Conservation (phyloP, 1,140 invertebrate species). For the Prorops nasuta region DNA sequence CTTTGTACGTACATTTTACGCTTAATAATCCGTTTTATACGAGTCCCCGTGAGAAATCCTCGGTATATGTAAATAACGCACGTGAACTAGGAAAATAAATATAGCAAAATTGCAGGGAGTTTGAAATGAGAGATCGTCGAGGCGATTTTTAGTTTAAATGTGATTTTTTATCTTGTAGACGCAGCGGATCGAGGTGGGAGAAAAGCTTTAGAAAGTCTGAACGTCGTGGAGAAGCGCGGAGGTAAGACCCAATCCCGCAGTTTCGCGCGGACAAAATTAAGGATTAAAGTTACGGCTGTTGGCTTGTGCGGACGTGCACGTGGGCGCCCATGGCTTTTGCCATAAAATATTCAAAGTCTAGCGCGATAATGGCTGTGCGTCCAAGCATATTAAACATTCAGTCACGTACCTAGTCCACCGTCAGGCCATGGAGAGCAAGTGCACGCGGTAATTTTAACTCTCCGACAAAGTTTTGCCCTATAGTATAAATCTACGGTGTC, state of each 20-base stretch:
- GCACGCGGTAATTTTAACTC: slow-evolving; percentile 26
- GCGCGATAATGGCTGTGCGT: slow-evolving; percentile 33
- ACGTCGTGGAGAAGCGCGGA: no score
- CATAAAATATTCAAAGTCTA: slow-evolving; percentile 33
- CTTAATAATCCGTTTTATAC: no score
- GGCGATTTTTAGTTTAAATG: no score
- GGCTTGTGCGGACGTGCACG: not conserved
- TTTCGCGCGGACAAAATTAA: slow-evolving; percentile 11
- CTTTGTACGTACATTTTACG: no score
- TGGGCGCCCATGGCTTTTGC: slow-evolving; percentile 3
- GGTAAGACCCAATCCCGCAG: slow-evolving; percentile 8
- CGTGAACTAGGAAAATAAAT: no score
- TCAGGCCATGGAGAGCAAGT: slow-evolving; percentile 12
- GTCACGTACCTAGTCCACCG: slow-evolving; percentile 21
- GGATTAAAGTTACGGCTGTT: slow-evolving; percentile 18
- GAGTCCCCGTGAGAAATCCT: no score
- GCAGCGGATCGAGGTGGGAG: no score
- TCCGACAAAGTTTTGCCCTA: slow-evolving; percentile 16
- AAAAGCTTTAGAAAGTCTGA: no score
- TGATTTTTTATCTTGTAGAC: no score
- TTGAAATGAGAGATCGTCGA: no score
- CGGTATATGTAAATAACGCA: no score
- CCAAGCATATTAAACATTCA: slow-evolving; percentile 35
- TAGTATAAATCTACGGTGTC: slow-evolving; percentile 19
- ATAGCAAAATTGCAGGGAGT: no score